These are phyloP conservation scores for Cheilosia grossa DNA, from an alignment of 2,888 invertebrate genomes.

Conservation along the genomic window DNA sequence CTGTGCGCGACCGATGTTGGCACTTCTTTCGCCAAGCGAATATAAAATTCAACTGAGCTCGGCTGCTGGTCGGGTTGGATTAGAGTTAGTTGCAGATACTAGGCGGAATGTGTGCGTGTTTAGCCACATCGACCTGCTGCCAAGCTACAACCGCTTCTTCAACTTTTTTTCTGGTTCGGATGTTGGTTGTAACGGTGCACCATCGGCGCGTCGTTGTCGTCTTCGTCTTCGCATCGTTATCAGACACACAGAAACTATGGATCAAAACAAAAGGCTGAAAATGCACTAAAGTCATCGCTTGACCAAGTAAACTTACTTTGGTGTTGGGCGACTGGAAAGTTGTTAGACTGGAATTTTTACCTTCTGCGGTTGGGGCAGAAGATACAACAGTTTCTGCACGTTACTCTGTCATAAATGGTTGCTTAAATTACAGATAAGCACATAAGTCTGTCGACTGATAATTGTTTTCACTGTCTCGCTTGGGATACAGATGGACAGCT, in stretches of 20 bases:
- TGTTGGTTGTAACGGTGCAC: slow-evolving; percentile 59
- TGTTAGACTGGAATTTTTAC: slow-evolving; percentile 66
- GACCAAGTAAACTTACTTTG: slow-evolving; percentile 67
- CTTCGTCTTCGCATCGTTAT: slow-evolving; percentile 36
- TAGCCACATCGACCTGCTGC: slow-evolving; percentile 47
- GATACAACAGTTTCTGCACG: slow-evolving; percentile 63
- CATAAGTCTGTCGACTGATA: slow-evolving; percentile 4
- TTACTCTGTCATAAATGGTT: slow-evolving; percentile 55
- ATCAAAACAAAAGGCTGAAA: slow-evolving; percentile 70
- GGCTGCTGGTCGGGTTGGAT: slow-evolving; percentile 37
- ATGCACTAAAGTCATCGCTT: slow-evolving; percentile 53
- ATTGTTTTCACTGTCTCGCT: neutral
- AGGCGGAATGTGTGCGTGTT: slow-evolving; percentile 64
- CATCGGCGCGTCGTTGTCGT: slow-evolving; percentile 9
- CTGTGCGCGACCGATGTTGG: slow-evolving; percentile 63
- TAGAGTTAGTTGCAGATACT: slow-evolving; percentile 67
- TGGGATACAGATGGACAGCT: no score
- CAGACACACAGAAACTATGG: slow-evolving; percentile 48
- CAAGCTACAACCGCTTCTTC: slow-evolving; percentile 47
- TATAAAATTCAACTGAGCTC: slow-evolving; percentile 65
- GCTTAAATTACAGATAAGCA: slow-evolving; percentile 32
- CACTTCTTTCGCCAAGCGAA: slow-evolving; percentile 68
- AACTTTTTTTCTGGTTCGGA: slow-evolving; percentile 29
- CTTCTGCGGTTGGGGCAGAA: slow-evolving; percentile 8
- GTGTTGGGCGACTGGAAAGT: slow-evolving; percentile 64